These are phyloP conservation scores for Epiblema foenella DNA, from an alignment of 2,888 invertebrate genomes.

Conservation along the genomic window DNA sequence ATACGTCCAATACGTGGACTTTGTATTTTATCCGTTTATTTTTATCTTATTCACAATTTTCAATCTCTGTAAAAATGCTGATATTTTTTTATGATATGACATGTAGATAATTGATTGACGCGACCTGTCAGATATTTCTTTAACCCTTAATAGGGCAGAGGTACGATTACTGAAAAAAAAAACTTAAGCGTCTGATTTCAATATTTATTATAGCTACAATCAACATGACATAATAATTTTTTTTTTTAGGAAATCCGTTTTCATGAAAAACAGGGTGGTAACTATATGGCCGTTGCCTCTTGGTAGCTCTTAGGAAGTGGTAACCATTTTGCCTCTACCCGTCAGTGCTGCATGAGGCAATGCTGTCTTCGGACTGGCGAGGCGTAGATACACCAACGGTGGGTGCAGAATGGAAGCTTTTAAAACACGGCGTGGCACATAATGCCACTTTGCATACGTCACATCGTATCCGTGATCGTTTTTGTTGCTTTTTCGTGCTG, in stretches of 20 bases:
- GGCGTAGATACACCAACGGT: neutral
- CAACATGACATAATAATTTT: neutral
- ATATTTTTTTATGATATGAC: no score
- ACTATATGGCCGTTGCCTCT: neutral
- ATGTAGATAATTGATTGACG: no score
- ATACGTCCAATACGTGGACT: no score
- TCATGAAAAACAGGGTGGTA: conserved; percentile 4
- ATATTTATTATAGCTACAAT: neutral
- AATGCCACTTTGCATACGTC: neutral
- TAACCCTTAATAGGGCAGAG: conserved; percentile 3
- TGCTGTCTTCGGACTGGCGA: neutral
- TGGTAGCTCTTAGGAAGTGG: no score
- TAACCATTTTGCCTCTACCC: no score
- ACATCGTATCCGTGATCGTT: neutral
- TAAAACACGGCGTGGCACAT: conserved; percentile 6
- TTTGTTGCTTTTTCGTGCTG: conserved; percentile 3
- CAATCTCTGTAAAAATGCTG: no score
- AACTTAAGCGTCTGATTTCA: neutral
- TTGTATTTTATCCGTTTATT: no score
- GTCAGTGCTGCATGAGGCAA: no score
- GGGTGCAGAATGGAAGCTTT: conserved; percentile 6
- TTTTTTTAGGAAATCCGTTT: neutral
- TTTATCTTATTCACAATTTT: no score
- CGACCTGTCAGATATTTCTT: no score
- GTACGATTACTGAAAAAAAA: neutral